Base-by-base conservation (phyloP, 2,113 vertebrate genomes). In the Misgurnus mizolepis region DNA sequence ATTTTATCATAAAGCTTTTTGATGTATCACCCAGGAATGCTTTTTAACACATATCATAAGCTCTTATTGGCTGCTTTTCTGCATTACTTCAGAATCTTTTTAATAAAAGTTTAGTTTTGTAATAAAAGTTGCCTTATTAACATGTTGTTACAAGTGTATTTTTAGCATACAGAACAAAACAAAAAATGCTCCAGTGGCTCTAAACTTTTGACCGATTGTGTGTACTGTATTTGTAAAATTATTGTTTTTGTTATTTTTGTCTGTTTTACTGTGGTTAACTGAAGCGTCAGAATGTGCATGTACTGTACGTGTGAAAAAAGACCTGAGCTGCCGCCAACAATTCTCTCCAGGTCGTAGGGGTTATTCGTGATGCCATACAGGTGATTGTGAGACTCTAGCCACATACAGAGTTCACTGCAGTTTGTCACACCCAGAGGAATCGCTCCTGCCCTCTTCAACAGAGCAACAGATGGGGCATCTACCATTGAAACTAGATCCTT, bases 401-500 rank as follows among this genome's bases (percentile, higher is more conserved):
- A 98, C 96, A 97, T 97, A 83, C 95, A 97, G 53, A 96, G 90
- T 87, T 97, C 96, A 0, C 94, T 94, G 88, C 93, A 94, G 90
- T 97, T 98, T 78, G 96, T 98, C 78, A 97, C 94, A 0, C 95
- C 96, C 82, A 97, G 85, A 0, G 95, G 96, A 81, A 98, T 95
- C 49, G 95, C 94, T 0, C 96, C 96, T 0, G 95, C 95, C 80
- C 93, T 90, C 90, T 95, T 96, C 83, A 97, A 84, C 45, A 91
- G 87, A 0, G 92, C 93, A 78, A 97, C 94, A 0, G 93, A 91
- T 0, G 89, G 83, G 1, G 95, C 92, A 15, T 97, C 96, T 0
- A 87, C 89, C 0, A 86, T 65, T 62, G 95, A 88, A 0, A 95
- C 56, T 0, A 94, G 41, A 0, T 89, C 82, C 34, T 83, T 87